These are phyloP conservation scores for Metopolophium dirhodum DNA, from an alignment of 1,140 invertebrate species.

Conservation along the genomic window DNA sequence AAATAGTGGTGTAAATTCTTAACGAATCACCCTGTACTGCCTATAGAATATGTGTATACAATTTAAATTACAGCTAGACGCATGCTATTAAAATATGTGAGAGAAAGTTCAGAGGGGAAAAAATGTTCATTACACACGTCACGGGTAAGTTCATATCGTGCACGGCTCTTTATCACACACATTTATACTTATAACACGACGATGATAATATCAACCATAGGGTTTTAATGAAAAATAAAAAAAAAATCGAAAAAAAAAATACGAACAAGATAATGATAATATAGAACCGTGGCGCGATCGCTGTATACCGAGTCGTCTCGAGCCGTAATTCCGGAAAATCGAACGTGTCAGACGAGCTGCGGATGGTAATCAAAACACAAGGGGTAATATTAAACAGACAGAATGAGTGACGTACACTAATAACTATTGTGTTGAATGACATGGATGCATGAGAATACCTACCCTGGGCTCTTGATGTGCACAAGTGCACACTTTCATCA, in stretches of 20 bases:
- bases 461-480: background rate
- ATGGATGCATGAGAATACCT: background rate
- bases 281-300: too few relatives aligned
- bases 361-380: background rate
- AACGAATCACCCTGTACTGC: too few relatives aligned
- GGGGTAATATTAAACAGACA: background rate
- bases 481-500: background rate
- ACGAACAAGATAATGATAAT: too few relatives aligned
- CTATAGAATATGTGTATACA: too few relatives aligned
- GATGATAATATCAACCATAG: background rate
- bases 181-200: background rate
- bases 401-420: conserved; percentile 15
- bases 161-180: background rate
- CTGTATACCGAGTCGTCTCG: too few relatives aligned
- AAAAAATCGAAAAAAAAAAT: too few relatives aligned
- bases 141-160: background rate
- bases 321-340: background rate
- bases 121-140: background rate
- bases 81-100: too few relatives aligned
- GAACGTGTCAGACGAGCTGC: background rate
- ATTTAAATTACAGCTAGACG: too few relatives aligned
- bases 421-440: background rate
- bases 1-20: too few relatives aligned
- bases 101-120: too few relatives aligned
- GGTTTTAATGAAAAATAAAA: too few relatives aligned